A percentile compares a stretch with the other conserved stretches of the same genome.
Conservation (phyloP, 2,888 invertebrate genomes). For the Clistopyga incitator region DNA sequence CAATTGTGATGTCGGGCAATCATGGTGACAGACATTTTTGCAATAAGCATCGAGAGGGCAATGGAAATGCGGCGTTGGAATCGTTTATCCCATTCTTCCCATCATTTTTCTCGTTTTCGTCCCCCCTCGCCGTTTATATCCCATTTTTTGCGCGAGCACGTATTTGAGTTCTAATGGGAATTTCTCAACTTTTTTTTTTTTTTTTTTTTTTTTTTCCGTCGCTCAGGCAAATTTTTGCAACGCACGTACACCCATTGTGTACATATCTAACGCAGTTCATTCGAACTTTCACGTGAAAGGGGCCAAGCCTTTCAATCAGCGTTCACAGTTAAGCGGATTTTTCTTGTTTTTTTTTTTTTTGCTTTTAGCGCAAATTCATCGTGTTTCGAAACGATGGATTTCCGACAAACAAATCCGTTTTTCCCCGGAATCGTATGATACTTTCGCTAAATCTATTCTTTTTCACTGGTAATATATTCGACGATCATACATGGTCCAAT, state of each 20-base stretch:
- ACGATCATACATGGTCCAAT: too few species aligned
- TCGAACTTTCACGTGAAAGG: not conserved
- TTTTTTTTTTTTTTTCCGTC: too few species aligned
- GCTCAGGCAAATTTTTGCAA: not conserved
- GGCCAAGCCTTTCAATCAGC: not conserved
- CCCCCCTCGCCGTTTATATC: not conserved
- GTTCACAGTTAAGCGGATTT: not conserved
- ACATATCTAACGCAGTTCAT: not conserved
- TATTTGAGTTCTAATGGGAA: constrained; percentile 16
- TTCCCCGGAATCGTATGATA: not conserved
- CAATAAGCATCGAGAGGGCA: constrained; percentile 23
- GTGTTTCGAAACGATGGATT: too few species aligned
- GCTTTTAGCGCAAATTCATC: not conserved
- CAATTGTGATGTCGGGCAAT: constrained; percentile 45
- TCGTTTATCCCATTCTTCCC: constrained; percentile 28
- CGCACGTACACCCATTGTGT: not conserved
- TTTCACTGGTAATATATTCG: too few species aligned
- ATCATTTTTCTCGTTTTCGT: not conserved
- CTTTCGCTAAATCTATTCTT: not conserved
- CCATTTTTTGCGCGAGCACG: constrained; percentile 9
- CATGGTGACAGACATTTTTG: constrained; percentile 43
- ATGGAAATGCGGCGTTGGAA: constrained; percentile 1
- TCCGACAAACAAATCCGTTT: not conserved
- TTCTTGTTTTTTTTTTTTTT: too few species aligned
- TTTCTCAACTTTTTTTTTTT: not conserved